Evolutionary conservation across 2,113 vertebrate genomes (phyloP).

Genomic region (Canis aureus): DNA sequence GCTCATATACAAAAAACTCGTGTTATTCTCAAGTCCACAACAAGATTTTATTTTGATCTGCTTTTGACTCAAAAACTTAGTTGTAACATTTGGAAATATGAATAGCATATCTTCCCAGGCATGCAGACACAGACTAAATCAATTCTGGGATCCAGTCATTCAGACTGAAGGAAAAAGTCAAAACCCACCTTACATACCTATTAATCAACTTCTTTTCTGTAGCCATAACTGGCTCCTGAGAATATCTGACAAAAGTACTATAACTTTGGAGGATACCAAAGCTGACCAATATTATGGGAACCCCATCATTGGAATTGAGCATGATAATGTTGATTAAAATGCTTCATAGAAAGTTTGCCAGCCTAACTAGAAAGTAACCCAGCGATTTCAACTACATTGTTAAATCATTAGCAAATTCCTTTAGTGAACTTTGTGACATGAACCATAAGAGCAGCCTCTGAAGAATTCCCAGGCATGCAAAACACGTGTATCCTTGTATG

Average conservation of each 20-base stretch:
- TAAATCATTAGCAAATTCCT: conserved; percentile 73
- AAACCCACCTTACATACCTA: not conserved
- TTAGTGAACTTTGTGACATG: conserved; percentile 27
- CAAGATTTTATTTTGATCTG: not conserved
- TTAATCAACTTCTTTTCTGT: not conserved
- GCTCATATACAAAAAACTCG: not conserved
- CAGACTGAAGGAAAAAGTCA: conserved; percentile 50
- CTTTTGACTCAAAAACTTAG: conserved; percentile 7
- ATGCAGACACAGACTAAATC: not conserved
- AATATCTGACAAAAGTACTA: not conserved
- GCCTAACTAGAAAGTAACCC: not conserved
- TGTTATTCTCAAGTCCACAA: not conserved
- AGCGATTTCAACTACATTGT: conserved; percentile 54
- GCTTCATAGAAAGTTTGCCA: not conserved
- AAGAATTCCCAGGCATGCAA: conserved; percentile 33
- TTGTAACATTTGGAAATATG: not conserved
- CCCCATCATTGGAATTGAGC: not conserved
- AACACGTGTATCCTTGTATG: not conserved
- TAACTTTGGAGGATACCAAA: not conserved
- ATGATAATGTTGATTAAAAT: not conserved
- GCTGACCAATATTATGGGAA: not conserved
- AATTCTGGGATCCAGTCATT: not conserved
- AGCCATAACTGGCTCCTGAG: not conserved
- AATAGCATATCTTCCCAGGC: not conserved
- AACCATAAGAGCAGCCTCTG: not conserved